Conservation (phyloP, 92 coral and sea anemone species). For the Palythoa caribaeorum region DNA sequence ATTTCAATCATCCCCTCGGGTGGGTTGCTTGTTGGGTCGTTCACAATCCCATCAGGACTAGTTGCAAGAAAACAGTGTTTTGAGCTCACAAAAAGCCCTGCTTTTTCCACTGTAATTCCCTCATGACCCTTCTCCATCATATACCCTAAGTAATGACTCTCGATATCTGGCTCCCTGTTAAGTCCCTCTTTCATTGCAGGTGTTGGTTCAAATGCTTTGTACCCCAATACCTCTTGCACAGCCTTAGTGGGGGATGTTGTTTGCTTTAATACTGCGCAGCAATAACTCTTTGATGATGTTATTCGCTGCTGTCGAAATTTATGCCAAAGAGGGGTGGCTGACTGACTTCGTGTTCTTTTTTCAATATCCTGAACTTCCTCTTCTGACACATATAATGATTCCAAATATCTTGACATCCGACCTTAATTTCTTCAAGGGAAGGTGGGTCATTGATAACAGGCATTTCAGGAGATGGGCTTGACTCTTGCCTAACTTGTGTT, state of each 20-base stretch:
- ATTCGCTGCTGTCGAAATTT: slow-evolving; percentile 37
- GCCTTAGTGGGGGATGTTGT: slow-evolving; percentile 63
- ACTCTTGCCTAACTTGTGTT: background rate
- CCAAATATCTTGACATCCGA: background rate
- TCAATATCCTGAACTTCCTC: slow-evolving; percentile 33
- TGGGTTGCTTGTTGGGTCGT: slow-evolving; percentile 12
- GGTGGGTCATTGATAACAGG: background rate
- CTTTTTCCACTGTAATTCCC: slow-evolving; percentile 30
- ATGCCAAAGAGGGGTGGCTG: slow-evolving; percentile 39
- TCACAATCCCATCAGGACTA: slow-evolving; percentile 40
- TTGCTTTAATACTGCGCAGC: slow-evolving; percentile 50
- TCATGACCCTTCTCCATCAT: slow-evolving; percentile 46
- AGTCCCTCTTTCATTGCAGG: slow-evolving; percentile 53
- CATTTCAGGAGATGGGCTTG: background rate
- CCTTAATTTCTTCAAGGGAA: background rate
- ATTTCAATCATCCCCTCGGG: slow-evolving; percentile 43
- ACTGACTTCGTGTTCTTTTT: slow-evolving; percentile 31
- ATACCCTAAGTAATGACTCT: background rate
- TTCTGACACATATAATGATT: slow-evolving; percentile 8
- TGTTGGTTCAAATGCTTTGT: slow-evolving; percentile 42
- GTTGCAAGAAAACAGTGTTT: slow-evolving; percentile 52
- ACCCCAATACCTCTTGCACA: slow-evolving; percentile 47
- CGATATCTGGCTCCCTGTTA: slow-evolving; percentile 45
- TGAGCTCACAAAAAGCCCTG: slow-evolving; percentile 36
- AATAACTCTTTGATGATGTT: slow-evolving; percentile 51